Evolutionary conservation across 1,140 invertebrate species (phyloP).

Genomic region (Phocides pigmalion): DNA sequence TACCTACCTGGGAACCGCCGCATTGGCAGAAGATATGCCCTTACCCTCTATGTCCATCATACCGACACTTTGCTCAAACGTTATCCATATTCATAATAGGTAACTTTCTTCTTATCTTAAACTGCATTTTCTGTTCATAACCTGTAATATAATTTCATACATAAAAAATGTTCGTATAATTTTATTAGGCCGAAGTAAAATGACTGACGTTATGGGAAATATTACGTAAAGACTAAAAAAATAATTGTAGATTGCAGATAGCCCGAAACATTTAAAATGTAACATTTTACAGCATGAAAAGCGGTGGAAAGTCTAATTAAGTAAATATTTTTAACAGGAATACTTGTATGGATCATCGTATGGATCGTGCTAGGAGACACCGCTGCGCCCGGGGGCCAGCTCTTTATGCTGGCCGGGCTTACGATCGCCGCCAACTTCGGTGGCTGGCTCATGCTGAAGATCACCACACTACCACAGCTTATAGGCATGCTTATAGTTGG

Average conservation of each 20-base stretch:
- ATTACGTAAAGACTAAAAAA: too few species aligned
- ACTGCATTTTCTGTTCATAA: neutral
- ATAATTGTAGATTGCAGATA: too few species aligned
- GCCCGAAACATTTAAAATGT: too few species aligned
- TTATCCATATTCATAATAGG: constrained; percentile 87
- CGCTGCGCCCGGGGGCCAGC: constrained; percentile 90
- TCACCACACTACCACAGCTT: constrained; percentile 92
- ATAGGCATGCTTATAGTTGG: constrained; percentile 94
- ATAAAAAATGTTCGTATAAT: too few species aligned
- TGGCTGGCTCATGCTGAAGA: constrained; percentile 89
- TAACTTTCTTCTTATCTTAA: constrained; percentile 56
- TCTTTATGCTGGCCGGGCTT: constrained; percentile 91
- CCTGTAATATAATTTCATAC: too few species aligned
- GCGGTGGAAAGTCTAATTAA: too few species aligned
- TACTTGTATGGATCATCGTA: constrained; percentile 90
- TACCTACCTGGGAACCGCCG: constrained; percentile 90
- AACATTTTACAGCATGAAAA: too few species aligned
- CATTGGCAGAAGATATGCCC: constrained; percentile 91
- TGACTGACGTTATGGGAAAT: too few species aligned
- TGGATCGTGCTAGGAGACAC: constrained; percentile 89
- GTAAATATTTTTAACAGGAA: constrained; percentile 66
- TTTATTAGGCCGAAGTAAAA: too few species aligned
- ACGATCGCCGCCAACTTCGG: constrained; percentile 91
- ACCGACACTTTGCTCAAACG: constrained; percentile 90
- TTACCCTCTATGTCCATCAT: constrained; percentile 91